Base-by-base conservation (phyloP, 2,797 vertebrate genomes). In the Pitangus sulphuratus region DNA sequence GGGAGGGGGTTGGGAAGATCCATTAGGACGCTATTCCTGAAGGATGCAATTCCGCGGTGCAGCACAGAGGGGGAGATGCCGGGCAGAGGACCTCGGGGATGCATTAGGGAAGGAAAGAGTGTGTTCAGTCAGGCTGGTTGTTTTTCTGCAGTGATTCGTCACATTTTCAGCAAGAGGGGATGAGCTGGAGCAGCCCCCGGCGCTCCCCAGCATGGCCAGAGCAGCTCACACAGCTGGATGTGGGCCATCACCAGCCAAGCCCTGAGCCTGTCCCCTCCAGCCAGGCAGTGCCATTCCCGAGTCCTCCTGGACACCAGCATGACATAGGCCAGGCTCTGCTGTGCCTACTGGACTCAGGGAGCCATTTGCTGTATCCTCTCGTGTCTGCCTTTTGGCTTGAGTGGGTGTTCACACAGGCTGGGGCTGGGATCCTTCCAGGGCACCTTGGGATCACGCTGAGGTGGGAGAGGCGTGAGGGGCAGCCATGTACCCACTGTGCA, bases 51-150 rank as follows among this genome's bases (percentile, higher is more conserved):
- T 87, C 66, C 88, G 16, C 24, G 69, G 61, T 19, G 39, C 58
- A 62, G 76, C 66, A 62, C 82, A 65, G 96, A 94, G 84, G 93
- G 95, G 93, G 93, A 93, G 84, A 66, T 45, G 58, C 62, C 16
- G 83, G 83, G 50, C 60, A 61, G 80, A 71, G 84, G 74, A 84
- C 53, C 75, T 60, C 93, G 69, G 76, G 87, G 89, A 83, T 79
- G 94, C 68, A 25, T 17, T 75, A 66, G 87, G 58, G 28, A n/a
- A 76, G 60, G 94, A 84, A 31, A 33, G 60, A 56, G 1, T 51
- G 30, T 50, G 79, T 94, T 72, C 7, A 11, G 60, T 28, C 75
- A 33, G 50, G 74, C 70, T 26, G 16, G 69, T 15, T 60, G 87
- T 78, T 96, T 58, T 69, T 54, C 87, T 95, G 22, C 83, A 40